Percentiles rank a stretch among this genome's conserved stretches.
These are phyloP conservation scores for Menidia beryllina DNA, from an alignment of 2,113 vertebrate genomes.

Conservation along the genomic window DNA sequence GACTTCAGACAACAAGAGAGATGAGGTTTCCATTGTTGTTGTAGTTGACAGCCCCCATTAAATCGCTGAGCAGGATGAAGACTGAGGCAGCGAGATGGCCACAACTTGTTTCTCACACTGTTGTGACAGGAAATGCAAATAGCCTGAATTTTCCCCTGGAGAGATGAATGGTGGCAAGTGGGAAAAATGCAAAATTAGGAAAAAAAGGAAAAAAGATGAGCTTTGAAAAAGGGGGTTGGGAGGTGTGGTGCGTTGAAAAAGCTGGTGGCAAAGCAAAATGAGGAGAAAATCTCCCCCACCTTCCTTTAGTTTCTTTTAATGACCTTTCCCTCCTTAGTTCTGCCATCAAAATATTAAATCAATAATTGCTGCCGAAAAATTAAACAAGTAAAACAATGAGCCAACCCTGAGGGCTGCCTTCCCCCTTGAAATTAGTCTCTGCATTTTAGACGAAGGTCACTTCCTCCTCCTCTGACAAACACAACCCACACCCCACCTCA, in stretches of 20 bases:
- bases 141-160: constrained; percentile 62
- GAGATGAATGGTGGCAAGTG: constrained; percentile 55
- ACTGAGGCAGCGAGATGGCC: constrained; percentile 52
- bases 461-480: constrained; percentile 73
- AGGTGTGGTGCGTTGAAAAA: constrained; percentile 35
- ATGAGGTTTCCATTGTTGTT: constrained; percentile 69
- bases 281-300: constrained; percentile 39
- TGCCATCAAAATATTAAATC: constrained; percentile 84
- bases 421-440: constrained; percentile 80
- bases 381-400: constrained; percentile 84
- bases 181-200: constrained; percentile 10
- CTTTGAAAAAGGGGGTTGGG: constrained; percentile 12
- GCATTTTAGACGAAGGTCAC: constrained; percentile 89
- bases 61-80: constrained; percentile 64
- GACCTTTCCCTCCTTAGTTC: constrained; percentile 64
- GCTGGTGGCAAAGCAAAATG: constrained; percentile 36
- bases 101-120: constrained; percentile 79
- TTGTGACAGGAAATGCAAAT: constrained; percentile 83
- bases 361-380: constrained; percentile 85
- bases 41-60: constrained; percentile 80
- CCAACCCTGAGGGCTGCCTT: constrained; percentile 76
- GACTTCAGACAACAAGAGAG: background rate
- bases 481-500: constrained; percentile 56
- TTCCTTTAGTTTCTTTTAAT: constrained; percentile 62
- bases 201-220: constrained; percentile 14